A percentile compares a stretch with the other conserved stretches of the same genome.
Conservation (phyloP, 1,140 invertebrate genomes). For the Mesaphorura yosii region DNA sequence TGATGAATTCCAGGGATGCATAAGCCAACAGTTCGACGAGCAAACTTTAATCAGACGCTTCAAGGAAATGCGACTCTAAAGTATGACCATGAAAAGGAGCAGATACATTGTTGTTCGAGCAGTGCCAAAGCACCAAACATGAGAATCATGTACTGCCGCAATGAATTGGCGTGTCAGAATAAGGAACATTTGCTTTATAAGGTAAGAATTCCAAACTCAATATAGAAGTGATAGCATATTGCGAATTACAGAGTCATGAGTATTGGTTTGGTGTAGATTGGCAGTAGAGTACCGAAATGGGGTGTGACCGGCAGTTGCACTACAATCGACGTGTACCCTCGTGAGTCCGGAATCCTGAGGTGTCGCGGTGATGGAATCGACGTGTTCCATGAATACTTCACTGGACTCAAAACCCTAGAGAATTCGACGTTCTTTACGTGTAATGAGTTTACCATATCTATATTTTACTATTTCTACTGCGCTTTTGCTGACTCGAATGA, state of each 20-base stretch:
- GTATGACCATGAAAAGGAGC: not conserved
- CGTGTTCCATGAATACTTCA: conserved; percentile 15
- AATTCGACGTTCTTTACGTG: not conserved
- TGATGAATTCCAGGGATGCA: no score
- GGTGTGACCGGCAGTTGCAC: conserved; percentile 15
- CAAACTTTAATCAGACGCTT: not conserved
- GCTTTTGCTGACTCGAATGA: no score
- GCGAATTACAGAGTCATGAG: not conserved
- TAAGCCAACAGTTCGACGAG: no score
- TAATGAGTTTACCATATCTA: no score
- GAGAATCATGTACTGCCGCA: conserved; percentile 3
- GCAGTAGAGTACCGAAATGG: conserved; percentile 5
- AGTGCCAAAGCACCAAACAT: conserved; percentile 9
- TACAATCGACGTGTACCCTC: conserved; percentile 9
- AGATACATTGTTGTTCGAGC: conserved; percentile 10
- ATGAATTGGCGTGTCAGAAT: conserved; percentile 2
- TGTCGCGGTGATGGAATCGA: conserved; percentile 25
- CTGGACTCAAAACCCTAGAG: not conserved
- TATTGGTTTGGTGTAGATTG: conserved; percentile 4
- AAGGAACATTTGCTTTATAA: conserved; percentile 9
- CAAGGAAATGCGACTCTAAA: not conserved
- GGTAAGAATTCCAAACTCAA: not conserved
- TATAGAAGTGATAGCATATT: no score
- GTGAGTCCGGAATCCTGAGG: conserved; percentile 16
- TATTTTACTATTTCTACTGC: no score